Percentiles rank a stretch among this genome's conserved stretches.
phyloP scores from a whole-genome alignment of 2,113 vertebrate genomes.

The Bucco capensis region DNA sequence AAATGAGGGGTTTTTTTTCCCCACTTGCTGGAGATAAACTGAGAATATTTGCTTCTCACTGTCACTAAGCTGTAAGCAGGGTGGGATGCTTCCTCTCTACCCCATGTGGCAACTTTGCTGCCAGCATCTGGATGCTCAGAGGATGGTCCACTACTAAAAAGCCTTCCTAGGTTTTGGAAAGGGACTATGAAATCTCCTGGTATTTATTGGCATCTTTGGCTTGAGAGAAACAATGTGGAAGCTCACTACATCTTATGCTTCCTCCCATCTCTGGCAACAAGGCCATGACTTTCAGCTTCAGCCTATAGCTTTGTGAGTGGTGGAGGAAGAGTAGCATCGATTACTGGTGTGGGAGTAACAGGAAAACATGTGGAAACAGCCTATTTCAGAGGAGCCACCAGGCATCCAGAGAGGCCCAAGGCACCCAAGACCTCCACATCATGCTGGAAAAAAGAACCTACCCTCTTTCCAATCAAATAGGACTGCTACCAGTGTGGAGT shows the following conservation, averaged over 20 bases:
- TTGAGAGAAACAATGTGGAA: background rate
- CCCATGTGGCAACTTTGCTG: accelerated
- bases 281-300: background rate
- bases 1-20: background rate
- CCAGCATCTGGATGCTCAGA: background rate
- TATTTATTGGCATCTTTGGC: background rate
- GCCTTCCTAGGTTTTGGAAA: background rate
- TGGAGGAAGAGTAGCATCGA: background rate
- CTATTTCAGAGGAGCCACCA: background rate
- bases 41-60: background rate
- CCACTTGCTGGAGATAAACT: background rate
- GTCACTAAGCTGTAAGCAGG: background rate
- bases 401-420: background rate
- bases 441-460: background rate
- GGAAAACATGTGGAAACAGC: accelerated
- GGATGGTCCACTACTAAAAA: background rate
- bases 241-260: background rate
- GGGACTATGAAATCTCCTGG: background rate
- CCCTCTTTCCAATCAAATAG: background rate
- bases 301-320: background rate
- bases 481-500: background rate
- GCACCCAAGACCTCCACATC: background rate
- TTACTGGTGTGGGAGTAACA: background rate
- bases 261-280: background rate
- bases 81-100: background rate